phyloP scores from a whole-genome alignment of 2,888 invertebrate species.

The Drosophila rubida region DNA sequence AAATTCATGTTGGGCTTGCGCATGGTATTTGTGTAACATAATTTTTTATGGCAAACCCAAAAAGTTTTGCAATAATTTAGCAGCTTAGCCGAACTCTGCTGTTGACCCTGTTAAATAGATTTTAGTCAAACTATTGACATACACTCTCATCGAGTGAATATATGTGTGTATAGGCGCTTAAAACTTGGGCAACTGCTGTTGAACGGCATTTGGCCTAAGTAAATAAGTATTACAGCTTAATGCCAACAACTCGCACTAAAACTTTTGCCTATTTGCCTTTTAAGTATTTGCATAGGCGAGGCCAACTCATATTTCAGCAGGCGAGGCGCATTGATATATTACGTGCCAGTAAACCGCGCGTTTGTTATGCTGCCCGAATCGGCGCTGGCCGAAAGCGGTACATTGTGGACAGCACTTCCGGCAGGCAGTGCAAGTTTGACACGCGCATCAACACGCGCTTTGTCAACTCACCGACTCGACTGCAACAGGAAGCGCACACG shows the following conservation, averaged over 20 bases:
- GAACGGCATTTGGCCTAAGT: constrained; percentile 48
- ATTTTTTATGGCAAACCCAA: constrained; percentile 1
- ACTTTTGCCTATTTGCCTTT: constrained; percentile 18
- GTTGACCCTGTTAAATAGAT: background rate
- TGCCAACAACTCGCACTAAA: constrained; percentile 51
- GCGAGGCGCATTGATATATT: constrained; percentile 73
- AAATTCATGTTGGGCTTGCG: background rate
- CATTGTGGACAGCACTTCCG: constrained; percentile 70
- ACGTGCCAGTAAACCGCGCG: constrained; percentile 64
- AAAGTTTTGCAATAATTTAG: background rate
- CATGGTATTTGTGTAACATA: background rate
- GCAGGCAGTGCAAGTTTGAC: constrained; percentile 78
- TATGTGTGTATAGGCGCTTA: constrained; percentile 14
- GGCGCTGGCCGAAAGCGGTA: constrained; percentile 25
- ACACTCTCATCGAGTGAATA: background rate
- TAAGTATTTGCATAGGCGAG: constrained; percentile 64
- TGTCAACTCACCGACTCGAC: constrained; percentile 61
- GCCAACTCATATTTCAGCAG: background rate
- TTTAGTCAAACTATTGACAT: constrained; percentile 16
- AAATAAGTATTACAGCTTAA: constrained; percentile 68
- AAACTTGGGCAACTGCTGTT: constrained; percentile 5
- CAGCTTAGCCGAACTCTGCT: constrained; percentile 1
- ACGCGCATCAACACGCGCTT: constrained; percentile 81
- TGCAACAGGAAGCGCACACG: constrained; percentile 69
- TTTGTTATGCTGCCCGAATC: constrained; percentile 31